Percentiles rank a stretch among this genome's conserved stretches.
Evolutionary conservation across 2,888 invertebrate species (phyloP).

Genomic region (Timema cristinae): DNA sequence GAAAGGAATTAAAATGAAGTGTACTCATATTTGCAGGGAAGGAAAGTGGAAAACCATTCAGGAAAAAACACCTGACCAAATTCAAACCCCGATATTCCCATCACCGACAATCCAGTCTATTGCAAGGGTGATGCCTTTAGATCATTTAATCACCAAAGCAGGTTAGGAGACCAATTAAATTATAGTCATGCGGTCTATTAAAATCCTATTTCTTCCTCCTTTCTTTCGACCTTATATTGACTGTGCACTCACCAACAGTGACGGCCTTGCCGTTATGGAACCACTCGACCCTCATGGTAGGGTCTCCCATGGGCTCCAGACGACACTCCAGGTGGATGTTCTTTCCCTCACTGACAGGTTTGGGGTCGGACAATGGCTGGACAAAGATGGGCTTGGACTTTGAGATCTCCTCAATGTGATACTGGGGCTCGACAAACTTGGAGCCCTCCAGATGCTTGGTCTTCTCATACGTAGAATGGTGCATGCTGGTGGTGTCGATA

Average conservation of each 20-base stretch:
- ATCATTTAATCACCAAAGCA: too few species aligned
- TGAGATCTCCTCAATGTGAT: conserved; percentile 86
- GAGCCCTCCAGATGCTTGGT: conserved; percentile 82
- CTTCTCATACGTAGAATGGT: conserved; percentile 79
- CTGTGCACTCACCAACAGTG: conserved; percentile 62
- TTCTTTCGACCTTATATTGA: neutral
- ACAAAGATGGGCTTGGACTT: conserved; percentile 94
- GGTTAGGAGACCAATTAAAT: too few species aligned
- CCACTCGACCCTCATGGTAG: conserved; percentile 97
- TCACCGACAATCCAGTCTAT: too few species aligned
- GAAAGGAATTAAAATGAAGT: too few species aligned
- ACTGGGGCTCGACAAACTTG: conserved; percentile 81
- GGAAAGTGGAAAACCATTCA: too few species aligned
- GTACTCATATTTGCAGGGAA: too few species aligned
- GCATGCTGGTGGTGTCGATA: conserved; percentile 88
- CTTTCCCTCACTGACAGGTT: conserved; percentile 79
- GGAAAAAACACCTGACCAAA: too few species aligned
- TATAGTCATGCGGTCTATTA: too few species aligned
- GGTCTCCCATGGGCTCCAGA: conserved; percentile 92
- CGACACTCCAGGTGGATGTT: conserved; percentile 90
- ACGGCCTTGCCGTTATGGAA: conserved; percentile 88
- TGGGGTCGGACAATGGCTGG: conserved; percentile 82
- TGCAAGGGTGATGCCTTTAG: too few species aligned
- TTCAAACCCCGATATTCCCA: too few species aligned
- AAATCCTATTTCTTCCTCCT: too few species aligned